Base-by-base conservation (phyloP, 2,888 invertebrate genomes). In the Diaprepes abbreviatus region DNA sequence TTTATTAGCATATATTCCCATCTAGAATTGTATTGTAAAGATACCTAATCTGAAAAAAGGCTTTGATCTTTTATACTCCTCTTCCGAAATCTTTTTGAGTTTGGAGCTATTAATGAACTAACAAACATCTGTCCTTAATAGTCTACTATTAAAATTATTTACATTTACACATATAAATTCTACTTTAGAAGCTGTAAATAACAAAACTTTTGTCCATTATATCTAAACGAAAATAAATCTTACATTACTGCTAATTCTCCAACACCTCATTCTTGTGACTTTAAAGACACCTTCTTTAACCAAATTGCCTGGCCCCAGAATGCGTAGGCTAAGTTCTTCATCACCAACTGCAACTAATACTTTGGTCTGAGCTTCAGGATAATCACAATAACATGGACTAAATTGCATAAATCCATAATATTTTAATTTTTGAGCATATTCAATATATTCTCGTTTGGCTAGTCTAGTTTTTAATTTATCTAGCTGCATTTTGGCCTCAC, bases 191-290 rank as follows among this genome's bases (percentile, higher is more conserved):
- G n/a, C n/a, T n/a, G n/a, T n/a, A n/a, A n/a, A n/a, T n/a, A n/a
- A n/a, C n/a, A n/a, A n/a, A n/a, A n/a, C n/a, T n/a, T n/a, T n/a
- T n/a, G n/a, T n/a, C n/a, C n/a, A n/a, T n/a, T n/a, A 24, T 24
- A 24, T 24, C 24, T 24, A 24, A 24, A 24, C 5, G 5, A 24
- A 24, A 24, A 4, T 24, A 54, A 55, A 45, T 40, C 88, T 88
- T 83, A 93, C 92, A 81, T 93, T 92, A 76, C 92, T 86, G 1
- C 95, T 96, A 52, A 98, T 96, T 76, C 98, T 89, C 98, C 98
- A 99, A 79, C 97, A 97, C 67, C 96, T 89, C 93, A 98, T 98
- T 76, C 98, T 88, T 0, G 97, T 98, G 36, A 98, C 96, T 84
- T 95, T 94, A 83, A 96, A 98, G 78, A 90, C 89, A 52, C 93